Evolutionary conservation across 1,140 invertebrate species (phyloP), one percentile per base, ranked within the genome.

Genomic region (Rhyzopertha dominica): DNA sequence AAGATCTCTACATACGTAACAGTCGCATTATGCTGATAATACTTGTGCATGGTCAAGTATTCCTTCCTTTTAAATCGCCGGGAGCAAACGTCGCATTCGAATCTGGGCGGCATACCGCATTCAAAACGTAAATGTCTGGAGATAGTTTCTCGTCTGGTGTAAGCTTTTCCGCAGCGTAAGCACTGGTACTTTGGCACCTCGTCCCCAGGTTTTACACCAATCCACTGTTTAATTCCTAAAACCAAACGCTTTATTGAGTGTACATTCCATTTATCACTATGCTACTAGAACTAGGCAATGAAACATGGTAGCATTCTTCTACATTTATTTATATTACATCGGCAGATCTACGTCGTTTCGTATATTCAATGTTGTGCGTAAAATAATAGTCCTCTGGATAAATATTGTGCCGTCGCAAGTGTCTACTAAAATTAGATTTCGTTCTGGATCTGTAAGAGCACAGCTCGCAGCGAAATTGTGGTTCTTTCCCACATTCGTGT

Each of bases 1-100:
- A n/a, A n/a, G n/a, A n/a, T n/a, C n/a, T n/a, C n/a, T n/a, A n/a
- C n/a, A n/a, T n/a, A n/a, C n/a, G n/a, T n/a, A n/a, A n/a, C n/a
- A n/a, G n/a, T n/a, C n/a, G n/a, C n/a, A n/a, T n/a, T n/a, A n/a
- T n/a, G n/a, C n/a, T n/a, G n/a, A n/a, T n/a, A n/a, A n/a, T n/a
- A 17, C 17, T 39, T 30, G n/a, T 47, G 45, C 10, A 41, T 63
- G 43, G 72, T 70, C 37, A 76, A 68, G 58, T 75, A 73, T 49
- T 76, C 74, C 58, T 75, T 77, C 46, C 76, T 73, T 54, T 76
- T 69, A 12, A 61, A 63, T 43, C 53, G 62, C 45, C 66, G 65
- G 23, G 53, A 49, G 48, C 71, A 74, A 13, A 69, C 37, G 3
- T 57, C 46, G 51, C 75, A 79, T 60, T 74, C 68, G 66, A 81